Conservation (phyloP, 1,140 invertebrate species). For the Cyrtorhinus lividipennis region DNA sequence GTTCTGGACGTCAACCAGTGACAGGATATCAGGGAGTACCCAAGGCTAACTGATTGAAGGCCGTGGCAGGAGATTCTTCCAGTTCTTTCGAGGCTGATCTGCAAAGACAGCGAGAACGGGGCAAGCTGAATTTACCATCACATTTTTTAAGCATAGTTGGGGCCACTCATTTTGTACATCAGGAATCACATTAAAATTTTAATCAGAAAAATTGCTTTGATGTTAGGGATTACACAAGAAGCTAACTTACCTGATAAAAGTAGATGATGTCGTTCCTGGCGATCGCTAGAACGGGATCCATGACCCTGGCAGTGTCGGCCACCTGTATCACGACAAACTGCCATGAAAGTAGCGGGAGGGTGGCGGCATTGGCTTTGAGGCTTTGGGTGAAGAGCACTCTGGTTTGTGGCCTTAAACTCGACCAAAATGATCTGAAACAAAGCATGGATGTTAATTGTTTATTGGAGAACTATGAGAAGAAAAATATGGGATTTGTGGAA, state of each 20-base stretch:
- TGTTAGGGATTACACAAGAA: no score
- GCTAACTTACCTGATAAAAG: conserved; percentile 66
- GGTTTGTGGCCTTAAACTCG: conserved; percentile 58
- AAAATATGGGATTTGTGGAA: neutral
- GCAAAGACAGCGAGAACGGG: conserved; percentile 10
- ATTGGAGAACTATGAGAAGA: neutral
- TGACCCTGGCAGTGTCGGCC: conserved; percentile 45
- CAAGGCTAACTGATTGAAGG: conserved; percentile 27
- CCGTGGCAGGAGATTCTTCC: conserved; percentile 19
- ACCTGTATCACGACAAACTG: conserved; percentile 76
- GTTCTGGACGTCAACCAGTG: conserved; percentile 81
- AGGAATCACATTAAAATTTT: neutral
- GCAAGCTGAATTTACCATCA: neutral
- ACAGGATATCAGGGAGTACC: conserved; percentile 36
- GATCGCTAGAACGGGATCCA: conserved; percentile 76
- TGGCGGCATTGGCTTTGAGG: conserved; percentile 37
- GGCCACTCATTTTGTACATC: neutral
- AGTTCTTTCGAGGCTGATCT: conserved; percentile 23
- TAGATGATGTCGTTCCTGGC: conserved; percentile 61
- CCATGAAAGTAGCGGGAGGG: conserved; percentile 80
- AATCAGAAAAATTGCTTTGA: no score
- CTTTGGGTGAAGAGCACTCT: conserved; percentile 40
- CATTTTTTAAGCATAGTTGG: no score
- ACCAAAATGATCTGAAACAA: conserved; percentile 61
- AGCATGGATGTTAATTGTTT: no score